These are phyloP conservation scores for Cladopsammia gracilis DNA, from an alignment of 64 coral and sea anemone genomes.

Conservation along the genomic window DNA sequence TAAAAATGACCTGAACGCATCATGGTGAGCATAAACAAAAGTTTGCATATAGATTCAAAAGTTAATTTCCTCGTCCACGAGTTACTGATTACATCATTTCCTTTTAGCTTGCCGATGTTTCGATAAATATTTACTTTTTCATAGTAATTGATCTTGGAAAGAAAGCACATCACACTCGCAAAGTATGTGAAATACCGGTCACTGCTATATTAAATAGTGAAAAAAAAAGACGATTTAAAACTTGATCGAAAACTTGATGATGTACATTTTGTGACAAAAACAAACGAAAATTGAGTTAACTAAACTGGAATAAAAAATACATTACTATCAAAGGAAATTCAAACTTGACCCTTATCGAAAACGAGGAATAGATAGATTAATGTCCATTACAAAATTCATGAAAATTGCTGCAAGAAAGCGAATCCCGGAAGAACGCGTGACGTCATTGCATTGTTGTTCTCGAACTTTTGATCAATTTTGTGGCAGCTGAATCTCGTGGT, in stretches of 20 bases:
- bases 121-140: constrained; percentile 9
- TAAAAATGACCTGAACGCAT: too few species aligned
- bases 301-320: too few species aligned
- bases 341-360: neutral
- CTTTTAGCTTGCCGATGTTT: neutral
- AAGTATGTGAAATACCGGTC: neutral
- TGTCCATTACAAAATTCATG: neutral
- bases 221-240: too few species aligned
- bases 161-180: neutral
- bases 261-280: too few species aligned
- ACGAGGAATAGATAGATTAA: too few species aligned
- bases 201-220: too few species aligned
- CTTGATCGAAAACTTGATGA: too few species aligned
- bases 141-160: neutral
- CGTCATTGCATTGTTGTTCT: constrained; percentile 3
- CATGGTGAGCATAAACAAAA: too few species aligned
- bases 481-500: constrained; percentile 60
- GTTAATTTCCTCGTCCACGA: too few species aligned
- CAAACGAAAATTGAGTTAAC: too few species aligned
- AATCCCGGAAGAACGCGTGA: constrained; percentile 29
- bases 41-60: too few species aligned
- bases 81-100: neutral
- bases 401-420: neutral
- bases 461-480: constrained; percentile 6
- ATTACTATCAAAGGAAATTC: too few species aligned